Conservation (phyloP, 2,113 vertebrate genomes). For the Sterrhoptilus dennistouni region DNA sequence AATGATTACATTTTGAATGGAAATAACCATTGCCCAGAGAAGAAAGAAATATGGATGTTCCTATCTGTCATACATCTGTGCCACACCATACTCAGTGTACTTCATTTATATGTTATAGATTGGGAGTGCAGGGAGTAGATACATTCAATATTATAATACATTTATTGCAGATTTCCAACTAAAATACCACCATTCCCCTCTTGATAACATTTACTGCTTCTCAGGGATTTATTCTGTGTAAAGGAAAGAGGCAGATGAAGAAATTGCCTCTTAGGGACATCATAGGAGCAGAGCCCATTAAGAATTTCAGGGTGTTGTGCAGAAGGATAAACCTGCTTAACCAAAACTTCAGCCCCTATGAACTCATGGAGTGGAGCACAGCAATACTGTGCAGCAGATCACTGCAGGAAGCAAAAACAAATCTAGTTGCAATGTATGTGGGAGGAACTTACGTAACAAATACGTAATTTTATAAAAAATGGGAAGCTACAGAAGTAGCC, state of each 20-base stretch:
- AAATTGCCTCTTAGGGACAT: not conserved
- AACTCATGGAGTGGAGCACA: not conserved
- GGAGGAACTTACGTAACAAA: conserved; percentile 14
- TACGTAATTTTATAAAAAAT: not conserved
- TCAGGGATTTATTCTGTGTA: not conserved
- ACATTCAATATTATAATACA: not conserved
- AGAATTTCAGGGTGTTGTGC: not conserved
- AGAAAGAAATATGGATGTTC: not conserved
- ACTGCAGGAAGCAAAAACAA: not conserved
- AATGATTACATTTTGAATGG: not conserved
- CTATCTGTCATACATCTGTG: not conserved
- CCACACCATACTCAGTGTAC: not conserved
- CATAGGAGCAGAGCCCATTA: not conserved
- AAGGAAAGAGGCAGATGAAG: not conserved
- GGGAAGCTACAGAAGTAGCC: not conserved
- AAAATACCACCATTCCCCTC: not conserved
- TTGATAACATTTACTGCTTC: not conserved
- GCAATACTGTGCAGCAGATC: not conserved
- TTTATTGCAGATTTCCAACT: not conserved
- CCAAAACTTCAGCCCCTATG: not conserved
- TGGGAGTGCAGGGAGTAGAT: not conserved
- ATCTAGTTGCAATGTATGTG: not conserved
- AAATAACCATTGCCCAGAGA: not conserved
- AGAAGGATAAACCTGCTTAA: not conserved
- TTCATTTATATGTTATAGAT: not conserved